Percentiles rank a stretch among this genome's conserved stretches.
Conservation (phyloP, 2,113 vertebrate genomes). For the Megaleporinus macrocephalus region DNA sequence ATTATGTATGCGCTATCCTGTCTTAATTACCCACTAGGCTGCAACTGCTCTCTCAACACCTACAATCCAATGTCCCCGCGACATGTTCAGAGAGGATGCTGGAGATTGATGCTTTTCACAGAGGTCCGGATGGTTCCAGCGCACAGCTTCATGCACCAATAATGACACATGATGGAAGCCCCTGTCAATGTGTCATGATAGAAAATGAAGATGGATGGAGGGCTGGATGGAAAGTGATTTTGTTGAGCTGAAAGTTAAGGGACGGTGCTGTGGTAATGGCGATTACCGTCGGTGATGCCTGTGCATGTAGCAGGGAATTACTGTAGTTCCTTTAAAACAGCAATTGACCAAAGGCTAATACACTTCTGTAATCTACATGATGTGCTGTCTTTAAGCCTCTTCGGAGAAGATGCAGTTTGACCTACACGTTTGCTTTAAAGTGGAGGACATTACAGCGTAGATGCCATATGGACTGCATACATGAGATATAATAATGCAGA, state of each 20-base stretch:
- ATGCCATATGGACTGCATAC: neutral
- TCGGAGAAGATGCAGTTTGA: neutral
- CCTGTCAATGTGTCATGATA: slow-evolving; percentile 74
- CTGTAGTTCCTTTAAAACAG: slow-evolving; percentile 25
- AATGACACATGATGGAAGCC: slow-evolving; percentile 83
- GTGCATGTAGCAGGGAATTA: slow-evolving; percentile 22
- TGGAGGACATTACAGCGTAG: too few relatives aligned
- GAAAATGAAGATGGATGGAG: slow-evolving; percentile 80
- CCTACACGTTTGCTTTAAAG: neutral
- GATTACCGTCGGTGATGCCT: slow-evolving; percentile 61
- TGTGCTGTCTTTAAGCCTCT: slow-evolving; percentile 14
- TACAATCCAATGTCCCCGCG: slow-evolving; percentile 60
- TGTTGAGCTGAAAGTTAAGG: slow-evolving; percentile 74
- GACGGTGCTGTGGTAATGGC: slow-evolving; percentile 69
- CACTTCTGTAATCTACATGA: slow-evolving; percentile 24
- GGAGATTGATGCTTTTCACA: slow-evolving; percentile 78
- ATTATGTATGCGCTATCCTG: slow-evolving; percentile 55
- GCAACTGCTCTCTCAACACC: slow-evolving; percentile 49
- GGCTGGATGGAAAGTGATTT: slow-evolving; percentile 76
- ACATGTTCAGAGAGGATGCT: slow-evolving; percentile 61
- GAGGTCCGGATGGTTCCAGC: slow-evolving; percentile 74
- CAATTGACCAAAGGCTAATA: slow-evolving; percentile 17
- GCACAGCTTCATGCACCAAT: slow-evolving; percentile 77
- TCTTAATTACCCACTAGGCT: slow-evolving; percentile 68
- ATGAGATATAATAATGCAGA: too few relatives aligned